phyloP scores from a whole-genome alignment of 2,888 invertebrate genomes.

The Drosophila paramelanica region DNA sequence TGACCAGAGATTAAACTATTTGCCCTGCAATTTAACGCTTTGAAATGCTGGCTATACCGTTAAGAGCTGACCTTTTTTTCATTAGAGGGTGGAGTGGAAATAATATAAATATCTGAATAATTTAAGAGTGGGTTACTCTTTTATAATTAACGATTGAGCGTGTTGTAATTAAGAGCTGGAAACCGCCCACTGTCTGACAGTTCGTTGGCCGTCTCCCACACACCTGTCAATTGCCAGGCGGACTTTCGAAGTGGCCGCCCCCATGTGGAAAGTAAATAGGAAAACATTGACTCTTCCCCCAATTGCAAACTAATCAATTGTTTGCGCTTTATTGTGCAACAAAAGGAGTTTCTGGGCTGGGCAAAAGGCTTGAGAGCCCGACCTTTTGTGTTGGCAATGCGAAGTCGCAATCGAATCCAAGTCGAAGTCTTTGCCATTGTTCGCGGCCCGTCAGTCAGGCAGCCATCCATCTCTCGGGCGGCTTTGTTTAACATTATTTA shows the following conservation, averaged over 20 bases:
- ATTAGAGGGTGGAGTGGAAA: background rate
- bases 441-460: constrained; percentile 27
- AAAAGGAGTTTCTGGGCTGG: constrained; percentile 44
- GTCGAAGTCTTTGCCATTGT: constrained; percentile 59
- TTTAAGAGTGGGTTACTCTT: background rate
- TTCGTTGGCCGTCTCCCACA: constrained; percentile 14
- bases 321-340: constrained; percentile 80
- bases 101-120: background rate
- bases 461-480: constrained; percentile 8
- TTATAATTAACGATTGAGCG: constrained; percentile 13
- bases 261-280: constrained; percentile 1
- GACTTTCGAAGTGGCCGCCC: constrained; percentile 10
- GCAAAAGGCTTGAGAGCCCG: constrained; percentile 74
- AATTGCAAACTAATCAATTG: constrained; percentile 84
- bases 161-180: constrained; percentile 45
- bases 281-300: constrained; percentile 48
- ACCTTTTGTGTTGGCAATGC: constrained; percentile 68
- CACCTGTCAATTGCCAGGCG: constrained; percentile 78
- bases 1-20: constrained; percentile 60
- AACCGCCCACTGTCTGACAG: constrained; percentile 3
- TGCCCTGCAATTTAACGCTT: constrained; percentile 52
- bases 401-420: constrained; percentile 46
- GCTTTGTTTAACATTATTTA: constrained; percentile 24
- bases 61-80: constrained; percentile 23
- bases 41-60: constrained; percentile 2